A percentile compares a stretch with the other conserved stretches of the same genome.
phyloP scores from a whole-genome alignment of 1,140 invertebrate genomes.

The Bombus balteatus region DNA sequence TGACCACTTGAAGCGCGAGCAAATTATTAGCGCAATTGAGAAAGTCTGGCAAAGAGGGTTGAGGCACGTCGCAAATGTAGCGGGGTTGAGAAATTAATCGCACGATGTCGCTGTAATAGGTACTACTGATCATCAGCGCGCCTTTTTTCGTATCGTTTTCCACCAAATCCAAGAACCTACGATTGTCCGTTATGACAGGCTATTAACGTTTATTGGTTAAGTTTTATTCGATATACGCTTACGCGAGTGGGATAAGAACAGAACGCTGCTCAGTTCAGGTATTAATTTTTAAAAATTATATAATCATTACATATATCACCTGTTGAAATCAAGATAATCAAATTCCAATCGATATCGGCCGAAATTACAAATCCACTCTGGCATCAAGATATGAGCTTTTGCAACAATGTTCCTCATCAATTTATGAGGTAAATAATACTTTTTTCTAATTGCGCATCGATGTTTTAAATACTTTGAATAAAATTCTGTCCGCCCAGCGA shows the following conservation, averaged over 20 bases:
- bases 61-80: slow-evolving; percentile 73
- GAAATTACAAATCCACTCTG: slow-evolving; percentile 83
- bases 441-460: slow-evolving; percentile 83
- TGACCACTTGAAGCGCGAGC: slow-evolving; percentile 83
- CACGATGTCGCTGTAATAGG: slow-evolving; percentile 80
- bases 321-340: slow-evolving; percentile 67
- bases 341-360: slow-evolving; percentile 77
- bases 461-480: slow-evolving; percentile 84
- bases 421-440: slow-evolving; percentile 85
- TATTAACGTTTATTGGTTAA: not conserved
- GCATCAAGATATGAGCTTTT: slow-evolving; percentile 83
- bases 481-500: slow-evolving; percentile 84
- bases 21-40: slow-evolving; percentile 79
- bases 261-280: not conserved
- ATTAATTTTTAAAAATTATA: not conserved
- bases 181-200: slow-evolving; percentile 56
- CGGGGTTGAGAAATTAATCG: slow-evolving; percentile 71
- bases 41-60: slow-evolving; percentile 55
- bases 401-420: slow-evolving; percentile 85
- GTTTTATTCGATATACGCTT: not conserved
- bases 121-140: slow-evolving; percentile 72
- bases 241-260: not conserved
- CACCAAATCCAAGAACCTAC: slow-evolving; percentile 74
- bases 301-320: slow-evolving; percentile 54
- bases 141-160: slow-evolving; percentile 79